Evolutionary conservation across 2,113 vertebrate species (phyloP).

Genomic region (Thymallus thymallus): DNA sequence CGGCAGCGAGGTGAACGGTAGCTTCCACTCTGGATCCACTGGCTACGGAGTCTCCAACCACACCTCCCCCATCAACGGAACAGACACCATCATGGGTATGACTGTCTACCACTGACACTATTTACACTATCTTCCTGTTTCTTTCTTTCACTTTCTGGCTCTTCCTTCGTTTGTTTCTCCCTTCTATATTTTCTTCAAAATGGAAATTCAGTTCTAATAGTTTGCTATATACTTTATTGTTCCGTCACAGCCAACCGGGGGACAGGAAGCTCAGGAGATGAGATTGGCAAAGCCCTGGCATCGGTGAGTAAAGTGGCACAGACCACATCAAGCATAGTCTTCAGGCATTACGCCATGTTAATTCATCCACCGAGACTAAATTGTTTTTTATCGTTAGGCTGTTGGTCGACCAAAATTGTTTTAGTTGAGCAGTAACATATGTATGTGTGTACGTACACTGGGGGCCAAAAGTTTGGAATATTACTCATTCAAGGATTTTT

Average conservation of each 20-base stretch:
- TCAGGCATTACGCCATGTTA: too few relatives aligned
- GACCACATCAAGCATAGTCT: neutral
- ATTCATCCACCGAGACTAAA: too few relatives aligned
- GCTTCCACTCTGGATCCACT: conserved; percentile 80
- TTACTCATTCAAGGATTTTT: too few relatives aligned
- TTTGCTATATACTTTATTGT: neutral
- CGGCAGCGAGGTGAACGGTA: conserved; percentile 85
- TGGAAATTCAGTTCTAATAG: neutral
- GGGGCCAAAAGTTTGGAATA: too few relatives aligned
- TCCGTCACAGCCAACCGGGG: conserved; percentile 78
- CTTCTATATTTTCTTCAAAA: neutral
- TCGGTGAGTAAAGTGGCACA: conserved; percentile 79
- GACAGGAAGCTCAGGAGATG: conserved; percentile 89
- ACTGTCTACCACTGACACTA: neutral
- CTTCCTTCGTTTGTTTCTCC: neutral
- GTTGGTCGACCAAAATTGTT: too few relatives aligned
- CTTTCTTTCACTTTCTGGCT: neutral
- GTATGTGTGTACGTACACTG: too few relatives aligned
- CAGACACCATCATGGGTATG: conserved; percentile 81
- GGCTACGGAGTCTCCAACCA: conserved; percentile 84
- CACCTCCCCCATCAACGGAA: conserved; percentile 78
- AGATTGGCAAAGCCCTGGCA: conserved; percentile 94
- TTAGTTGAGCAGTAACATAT: too few relatives aligned
- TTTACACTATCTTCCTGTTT: conserved; percentile 18
- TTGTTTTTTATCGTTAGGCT: too few relatives aligned